Evolutionary conservation across 2,113 vertebrate species (phyloP), one percentile per base, ranked within the genome.

Genomic region (Podarcis muralis): DNA sequence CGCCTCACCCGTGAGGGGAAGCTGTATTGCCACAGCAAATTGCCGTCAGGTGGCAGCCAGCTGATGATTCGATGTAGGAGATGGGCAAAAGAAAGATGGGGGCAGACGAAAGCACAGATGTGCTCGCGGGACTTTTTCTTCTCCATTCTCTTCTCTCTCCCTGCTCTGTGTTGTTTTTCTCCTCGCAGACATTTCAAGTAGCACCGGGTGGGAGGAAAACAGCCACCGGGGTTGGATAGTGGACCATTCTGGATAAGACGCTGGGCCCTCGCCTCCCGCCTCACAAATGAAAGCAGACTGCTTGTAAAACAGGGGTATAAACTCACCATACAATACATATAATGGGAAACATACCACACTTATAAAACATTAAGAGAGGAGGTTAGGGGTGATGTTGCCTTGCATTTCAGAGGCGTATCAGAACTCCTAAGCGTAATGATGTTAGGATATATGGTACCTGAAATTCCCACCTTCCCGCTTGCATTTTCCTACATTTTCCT

Each of bases 301-400:
- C 71, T 88, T 83, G 71, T 88, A 88, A 82, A 88, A 88, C 15
- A 87, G 40, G 59, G 25, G 43, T 81, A 87, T 83, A 77, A 76
- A 77, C 15, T 83, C 59, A 76, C 80, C 59, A 65, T 30, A 76
- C 81, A 65, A 40, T 74, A 43, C 22, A 76, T 25, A 43, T 75
- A 75, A 83, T 75, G n/a, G 40, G 25, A 77, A 83, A 68, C 74
- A 66, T 65, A 25, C 57, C 40, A 1, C 20, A 76, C 30, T 22
- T 66, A 83, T 65, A 79, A 77, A 88, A 76, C 27, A 83, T 37
- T 18, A 72, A 69, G 48, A 65, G 48, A 48, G 71, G 27, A 32
- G 40, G 53, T 53, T 66, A 76, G 30, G 27, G 32, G 27, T 40
- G 23, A 66, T 48, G 9, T 59, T 88, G 22, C 48, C 20, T 20